Evolutionary conservation across 2,888 invertebrate genomes (phyloP).

Genomic region (Nipponacmea schrenckii): DNA sequence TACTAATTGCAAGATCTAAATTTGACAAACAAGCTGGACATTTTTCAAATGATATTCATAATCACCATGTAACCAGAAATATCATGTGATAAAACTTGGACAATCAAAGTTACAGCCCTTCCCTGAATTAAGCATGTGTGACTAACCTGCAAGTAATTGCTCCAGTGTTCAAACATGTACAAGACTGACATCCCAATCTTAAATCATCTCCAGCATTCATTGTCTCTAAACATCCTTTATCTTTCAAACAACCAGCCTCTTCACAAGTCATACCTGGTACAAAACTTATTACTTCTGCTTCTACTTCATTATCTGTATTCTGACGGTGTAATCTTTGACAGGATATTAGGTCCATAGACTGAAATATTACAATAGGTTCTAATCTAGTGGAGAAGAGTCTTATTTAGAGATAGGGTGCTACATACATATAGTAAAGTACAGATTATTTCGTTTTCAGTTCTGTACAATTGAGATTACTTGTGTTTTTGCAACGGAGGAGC

Average conservation of each 20-base stretch:
- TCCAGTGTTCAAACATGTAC: conserved; percentile 50
- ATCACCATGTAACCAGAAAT: too few relatives aligned
- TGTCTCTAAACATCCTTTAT: conserved; percentile 46
- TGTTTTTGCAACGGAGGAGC: too few relatives aligned
- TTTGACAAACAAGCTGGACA: background rate
- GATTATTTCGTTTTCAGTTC: too few relatives aligned
- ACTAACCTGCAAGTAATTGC: conserved; percentile 53
- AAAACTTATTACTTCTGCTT: conserved; percentile 49
- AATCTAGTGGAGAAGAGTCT: too few relatives aligned
- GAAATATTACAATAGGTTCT: too few relatives aligned
- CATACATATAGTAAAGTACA: too few relatives aligned
- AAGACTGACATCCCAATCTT: conserved; percentile 53
- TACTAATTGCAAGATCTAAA: background rate
- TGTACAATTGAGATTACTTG: too few relatives aligned
- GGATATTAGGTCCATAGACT: background rate
- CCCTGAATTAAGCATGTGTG: too few relatives aligned
- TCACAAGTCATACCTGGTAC: conserved; percentile 51
- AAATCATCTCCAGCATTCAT: conserved; percentile 42
- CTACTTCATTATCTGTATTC: conserved; percentile 25
- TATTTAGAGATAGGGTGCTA: too few relatives aligned
- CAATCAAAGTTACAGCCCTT: too few relatives aligned
- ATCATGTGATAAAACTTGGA: too few relatives aligned
- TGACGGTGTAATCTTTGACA: conserved; percentile 35
- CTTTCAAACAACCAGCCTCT: conserved; percentile 44
- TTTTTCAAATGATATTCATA: too few relatives aligned